Evolutionary conservation across 2,888 invertebrate species (phyloP), one percentile per base, ranked within the genome.

Genomic region (Pristionchus entomophagus): DNA sequence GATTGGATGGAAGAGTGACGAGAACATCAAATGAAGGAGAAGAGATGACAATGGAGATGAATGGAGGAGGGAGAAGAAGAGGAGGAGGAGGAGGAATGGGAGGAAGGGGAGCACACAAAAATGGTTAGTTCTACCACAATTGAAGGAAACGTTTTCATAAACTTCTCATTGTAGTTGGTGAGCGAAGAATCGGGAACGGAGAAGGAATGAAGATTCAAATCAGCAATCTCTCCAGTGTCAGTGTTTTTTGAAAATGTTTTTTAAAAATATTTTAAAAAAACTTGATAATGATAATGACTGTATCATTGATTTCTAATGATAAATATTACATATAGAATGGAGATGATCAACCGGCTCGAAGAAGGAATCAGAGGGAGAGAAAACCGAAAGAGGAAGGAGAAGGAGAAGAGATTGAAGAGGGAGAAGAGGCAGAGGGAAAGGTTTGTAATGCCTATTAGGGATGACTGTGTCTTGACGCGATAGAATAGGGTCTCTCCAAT

Each of bases 1-100:
- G 83, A 51, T 38, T 81, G 22, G 56, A 81, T 35, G 81, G 81
- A 81, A 51, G 81, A 81, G 81, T 81, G 12, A 81, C 81, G 38
- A 51, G 81, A 49, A 22, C 38, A n/a, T 35, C 53, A 29, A 35
- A 53, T 35, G 56, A 81, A 35, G 81, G 81, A 51, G 81, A 81
- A 38, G 81, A 45, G 29, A 29, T 14, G 6, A n/a, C 12, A 1
- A 29, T 53, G 19, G 56, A 81, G 19, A 38, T 56, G 22, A 81
- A 53, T 81, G 81, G 53, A 56, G 53, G 81, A 81, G 29, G 51
- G n/a, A 49, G 80, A 80, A 80, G 80, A 53, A 53, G 80, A 80
- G 29, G n/a, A 19, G 35, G 53, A 53, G 80, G 53, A 38, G 56
- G 35, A 29, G 81, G 56, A 35, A 56, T n/a, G n/a, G 81, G 56